Evolutionary conservation across 2,797 vertebrate species (phyloP).

Genomic region (Myioborus miniatus): DNA sequence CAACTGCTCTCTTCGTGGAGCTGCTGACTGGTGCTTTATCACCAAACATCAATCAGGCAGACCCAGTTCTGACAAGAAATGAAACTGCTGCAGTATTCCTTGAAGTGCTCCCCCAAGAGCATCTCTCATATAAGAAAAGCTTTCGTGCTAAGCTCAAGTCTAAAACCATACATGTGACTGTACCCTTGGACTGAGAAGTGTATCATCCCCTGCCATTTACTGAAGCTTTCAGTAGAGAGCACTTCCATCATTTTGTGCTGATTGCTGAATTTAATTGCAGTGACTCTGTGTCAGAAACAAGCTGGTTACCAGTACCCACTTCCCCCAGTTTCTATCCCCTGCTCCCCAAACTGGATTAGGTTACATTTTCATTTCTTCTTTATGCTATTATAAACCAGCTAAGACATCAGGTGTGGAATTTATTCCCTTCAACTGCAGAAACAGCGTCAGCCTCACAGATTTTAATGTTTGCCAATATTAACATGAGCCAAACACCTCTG

Average conservation of each 20-base stretch:
- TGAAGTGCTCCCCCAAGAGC: not conserved
- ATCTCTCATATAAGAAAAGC: not conserved
- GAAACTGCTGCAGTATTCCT: not conserved
- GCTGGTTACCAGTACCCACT: not conserved
- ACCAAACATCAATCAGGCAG: not conserved
- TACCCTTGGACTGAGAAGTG: not conserved
- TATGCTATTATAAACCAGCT: not conserved
- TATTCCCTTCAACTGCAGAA: not conserved
- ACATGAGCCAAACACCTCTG: not conserved
- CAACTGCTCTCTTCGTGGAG: not conserved
- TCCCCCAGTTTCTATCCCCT: not conserved
- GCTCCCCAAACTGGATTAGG: not conserved
- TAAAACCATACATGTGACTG: not conserved
- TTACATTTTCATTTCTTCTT: not conserved
- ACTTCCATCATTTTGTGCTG: not conserved
- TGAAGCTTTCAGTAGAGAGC: not conserved
- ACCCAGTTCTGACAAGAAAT: not conserved
- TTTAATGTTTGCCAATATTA: not conserved
- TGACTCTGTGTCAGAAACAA: not conserved
- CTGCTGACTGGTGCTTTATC: not conserved
- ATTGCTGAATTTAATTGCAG: not conserved
- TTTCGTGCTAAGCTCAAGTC: not conserved
- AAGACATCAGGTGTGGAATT: not conserved
- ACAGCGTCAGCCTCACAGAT: not conserved
- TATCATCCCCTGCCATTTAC: not conserved